Evolutionary conservation across 2,113 vertebrate genomes (phyloP).

Genomic region (Bombycilla garrulus): DNA sequence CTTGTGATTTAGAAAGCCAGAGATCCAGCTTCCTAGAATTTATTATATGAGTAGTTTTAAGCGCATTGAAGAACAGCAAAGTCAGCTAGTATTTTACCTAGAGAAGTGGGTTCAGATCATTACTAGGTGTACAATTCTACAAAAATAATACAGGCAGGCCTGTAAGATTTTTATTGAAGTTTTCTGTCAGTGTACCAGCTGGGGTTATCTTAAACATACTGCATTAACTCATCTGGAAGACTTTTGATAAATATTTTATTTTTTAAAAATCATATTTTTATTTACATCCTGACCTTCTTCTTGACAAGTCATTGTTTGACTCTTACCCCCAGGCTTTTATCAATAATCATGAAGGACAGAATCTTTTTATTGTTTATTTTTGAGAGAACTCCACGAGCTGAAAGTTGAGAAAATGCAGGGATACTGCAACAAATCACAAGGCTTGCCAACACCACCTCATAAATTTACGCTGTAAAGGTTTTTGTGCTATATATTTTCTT

Average conservation of each 20-base stretch:
- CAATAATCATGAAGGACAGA: not conserved
- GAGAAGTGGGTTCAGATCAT: not conserved
- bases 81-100: not conserved
- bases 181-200: not conserved
- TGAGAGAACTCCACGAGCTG: not conserved
- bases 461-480: not conserved
- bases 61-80: not conserved
- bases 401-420: not conserved
- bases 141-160: not conserved
- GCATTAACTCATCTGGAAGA: not conserved
- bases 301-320: not conserved
- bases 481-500: constrained; percentile 17
- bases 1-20: not conserved
- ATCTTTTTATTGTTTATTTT: not conserved
- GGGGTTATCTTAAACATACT: not conserved
- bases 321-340: not conserved
- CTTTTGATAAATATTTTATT: not conserved
- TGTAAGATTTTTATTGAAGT: not conserved
- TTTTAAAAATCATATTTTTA: not conserved
- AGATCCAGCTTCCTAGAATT: not conserved
- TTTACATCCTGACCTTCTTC: not conserved
- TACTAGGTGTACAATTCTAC: not conserved
- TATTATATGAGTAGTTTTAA: not conserved
- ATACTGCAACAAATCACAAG: not conserved
- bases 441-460: not conserved